Base-by-base conservation (phyloP, 1,140 invertebrate species). In the Bicyclus anynana region DNA sequence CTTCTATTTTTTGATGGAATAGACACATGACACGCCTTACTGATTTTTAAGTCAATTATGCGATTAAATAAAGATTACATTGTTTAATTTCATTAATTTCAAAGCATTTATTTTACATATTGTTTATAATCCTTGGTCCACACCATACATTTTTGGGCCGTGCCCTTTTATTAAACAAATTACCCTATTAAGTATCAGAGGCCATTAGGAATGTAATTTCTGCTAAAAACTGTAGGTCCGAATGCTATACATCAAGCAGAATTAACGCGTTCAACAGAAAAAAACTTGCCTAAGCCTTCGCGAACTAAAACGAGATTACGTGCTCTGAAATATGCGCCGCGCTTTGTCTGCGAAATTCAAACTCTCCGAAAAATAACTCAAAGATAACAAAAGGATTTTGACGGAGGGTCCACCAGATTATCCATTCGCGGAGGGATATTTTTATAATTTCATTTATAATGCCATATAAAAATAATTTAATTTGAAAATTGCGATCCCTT, bases 331-430 rank as follows among this genome's bases (percentile, higher is more conserved):
- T 83, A 83, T 83, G 73, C 72, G 74, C 38, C 58, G 62, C 77
- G 74, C 70, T 83, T 80, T 83, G 77, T 83, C 69, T 69, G 65
- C 56, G 44, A 62, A 72, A 79, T 77, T 69, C 69, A 74, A 76
- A 79, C 68, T 69, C 70, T 63, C 76, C 80, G 74, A 80, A 81
- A 84, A 84, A 81, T 80, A 81, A 73, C 74, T 62, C 57, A 35
- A 50, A 73, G 78, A 80, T 81, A 84, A 81, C 80, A 77, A 84
- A 81, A 74, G 76, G 72, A 73, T 72, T 80, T 76, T 79, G 76
- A 81, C 76, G 65, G 29, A 65, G 53, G 53, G 29, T 46, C 61
- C 53, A 57, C 59, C 65, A 77, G 67, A 72, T 75, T 59, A 59
- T 59, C 29, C 50, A 29, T 59, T 52, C 42, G 13, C 26, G 13